Conservation (phyloP, 2,113 vertebrate species). For the Plotosus lineatus region DNA sequence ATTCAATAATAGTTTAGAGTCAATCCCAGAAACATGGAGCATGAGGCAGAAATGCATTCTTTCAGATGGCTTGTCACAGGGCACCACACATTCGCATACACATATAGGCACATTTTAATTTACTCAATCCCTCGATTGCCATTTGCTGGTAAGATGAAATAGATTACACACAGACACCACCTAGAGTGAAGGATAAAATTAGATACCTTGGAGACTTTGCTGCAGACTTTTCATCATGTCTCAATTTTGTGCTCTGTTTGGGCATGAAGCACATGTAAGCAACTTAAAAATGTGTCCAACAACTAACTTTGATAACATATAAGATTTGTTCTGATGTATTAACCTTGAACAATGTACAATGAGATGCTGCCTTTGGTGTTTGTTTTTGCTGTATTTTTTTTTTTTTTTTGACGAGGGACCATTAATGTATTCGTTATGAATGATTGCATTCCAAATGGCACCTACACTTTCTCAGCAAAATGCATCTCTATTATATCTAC, state of each 20-base stretch:
- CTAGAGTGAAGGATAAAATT: neutral
- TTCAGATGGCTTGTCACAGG: no score
- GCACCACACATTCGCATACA: neutral
- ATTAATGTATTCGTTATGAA: neutral
- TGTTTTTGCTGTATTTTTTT: neutral
- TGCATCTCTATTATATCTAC: neutral
- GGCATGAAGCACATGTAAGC: neutral
- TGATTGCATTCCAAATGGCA: neutral
- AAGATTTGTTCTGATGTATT: neutral
- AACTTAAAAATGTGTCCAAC: neutral
- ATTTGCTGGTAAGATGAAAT: no score
- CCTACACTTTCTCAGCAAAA: neutral
- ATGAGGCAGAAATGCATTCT: no score
- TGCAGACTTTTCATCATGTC: neutral
- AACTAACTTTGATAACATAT: neutral
- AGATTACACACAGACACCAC: neutral
- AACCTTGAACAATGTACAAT: neutral
- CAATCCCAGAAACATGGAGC: no score
- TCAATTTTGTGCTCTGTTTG: neutral
- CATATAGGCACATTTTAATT: neutral
- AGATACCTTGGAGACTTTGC: neutral
- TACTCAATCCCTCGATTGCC: no score
- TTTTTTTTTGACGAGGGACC: neutral
- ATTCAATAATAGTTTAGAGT: no score
- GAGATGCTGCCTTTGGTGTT: neutral